phyloP scores from a whole-genome alignment of 2,113 vertebrate species.

The Columba livia region DNA sequence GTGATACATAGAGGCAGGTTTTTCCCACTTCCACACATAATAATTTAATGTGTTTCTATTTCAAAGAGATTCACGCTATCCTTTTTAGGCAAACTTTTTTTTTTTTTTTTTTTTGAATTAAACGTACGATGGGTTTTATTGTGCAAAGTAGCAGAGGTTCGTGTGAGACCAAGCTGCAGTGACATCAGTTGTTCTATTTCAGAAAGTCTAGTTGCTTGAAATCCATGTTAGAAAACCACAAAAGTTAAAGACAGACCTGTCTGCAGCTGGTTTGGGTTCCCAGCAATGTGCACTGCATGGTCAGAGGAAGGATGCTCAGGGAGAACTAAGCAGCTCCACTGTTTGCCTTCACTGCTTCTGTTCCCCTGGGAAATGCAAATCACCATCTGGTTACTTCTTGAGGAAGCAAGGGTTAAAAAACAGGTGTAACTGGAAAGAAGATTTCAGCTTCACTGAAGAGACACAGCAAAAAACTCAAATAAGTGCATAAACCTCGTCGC shows the following conservation, averaged over 20 bases:
- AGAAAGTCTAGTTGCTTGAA: neutral
- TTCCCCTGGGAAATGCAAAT: neutral
- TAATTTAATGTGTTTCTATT: neutral
- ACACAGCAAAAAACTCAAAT: neutral
- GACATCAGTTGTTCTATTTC: neutral
- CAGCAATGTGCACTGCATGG: neutral
- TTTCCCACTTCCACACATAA: neutral
- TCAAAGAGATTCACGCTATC: neutral
- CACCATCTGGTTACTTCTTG: neutral
- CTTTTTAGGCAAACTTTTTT: neutral
- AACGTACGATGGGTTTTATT: neutral
- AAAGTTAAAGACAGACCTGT: neutral
- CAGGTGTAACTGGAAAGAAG: constrained; percentile 36
- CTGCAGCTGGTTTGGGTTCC: neutral
- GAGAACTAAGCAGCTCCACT: neutral
- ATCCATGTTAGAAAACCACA: neutral
- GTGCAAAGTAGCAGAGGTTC: neutral
- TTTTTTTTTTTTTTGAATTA: neutral
- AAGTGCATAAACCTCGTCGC: neutral
- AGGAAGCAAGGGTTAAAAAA: constrained; percentile 35
- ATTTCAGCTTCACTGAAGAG: constrained; percentile 35
- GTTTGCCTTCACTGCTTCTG: neutral
- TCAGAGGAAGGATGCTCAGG: neutral
- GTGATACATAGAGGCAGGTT: neutral
- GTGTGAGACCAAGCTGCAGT: neutral